Evolutionary conservation across 2,113 vertebrate species (phyloP), one percentile per base, ranked within the genome.

Genomic region (Rhipidura dahli): DNA sequence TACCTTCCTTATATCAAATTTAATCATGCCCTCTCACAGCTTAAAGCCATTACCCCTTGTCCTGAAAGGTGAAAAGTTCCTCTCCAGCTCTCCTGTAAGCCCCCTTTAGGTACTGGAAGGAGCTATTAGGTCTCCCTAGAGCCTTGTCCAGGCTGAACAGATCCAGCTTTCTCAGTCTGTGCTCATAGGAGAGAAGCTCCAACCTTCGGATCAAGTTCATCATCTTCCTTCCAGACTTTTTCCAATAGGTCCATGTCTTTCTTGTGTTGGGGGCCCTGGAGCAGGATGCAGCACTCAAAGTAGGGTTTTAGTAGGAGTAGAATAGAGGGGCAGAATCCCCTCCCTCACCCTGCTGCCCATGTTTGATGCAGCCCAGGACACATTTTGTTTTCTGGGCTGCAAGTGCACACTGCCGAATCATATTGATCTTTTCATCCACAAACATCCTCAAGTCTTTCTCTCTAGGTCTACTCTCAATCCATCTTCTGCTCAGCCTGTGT

Each of bases 391-490:
- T 54, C 54, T 61, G 39, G 35, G 40, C 21, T 35, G 40, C 21
- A 19, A 49, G 26, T 0, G 0, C 10, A 24, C 18, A 4, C 13
- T 50, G 51, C 30, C 0, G 0, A 31, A 2, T 35, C 14, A 22
- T 22, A 68, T 27, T 6, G 40, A 61, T 31, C 8, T 69, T 69
- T 31, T 54, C 26, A 39, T 54, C 40, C 26, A 19, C 17, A 83
- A 35, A 83, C 18, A 54, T 49, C 14, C 47, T 23, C 12, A 11
- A 7, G 40, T 14, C 11, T 61, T 68, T 76, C 20, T 61, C n/a
- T 76, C n/a, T 33, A 40, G 26, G 26, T 45, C 15, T 61, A 16
- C 8, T 69, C 54, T 31, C 30, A 76, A 42, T 19, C n/a, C 11
- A 40, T 60, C 68, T 30, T 61, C 70, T 53, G 20, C 20, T 13